A percentile compares a stretch with the other conserved stretches of the same genome.
Conservation (phyloP, 2,888 invertebrate genomes). For the Hyalella azteca region DNA sequence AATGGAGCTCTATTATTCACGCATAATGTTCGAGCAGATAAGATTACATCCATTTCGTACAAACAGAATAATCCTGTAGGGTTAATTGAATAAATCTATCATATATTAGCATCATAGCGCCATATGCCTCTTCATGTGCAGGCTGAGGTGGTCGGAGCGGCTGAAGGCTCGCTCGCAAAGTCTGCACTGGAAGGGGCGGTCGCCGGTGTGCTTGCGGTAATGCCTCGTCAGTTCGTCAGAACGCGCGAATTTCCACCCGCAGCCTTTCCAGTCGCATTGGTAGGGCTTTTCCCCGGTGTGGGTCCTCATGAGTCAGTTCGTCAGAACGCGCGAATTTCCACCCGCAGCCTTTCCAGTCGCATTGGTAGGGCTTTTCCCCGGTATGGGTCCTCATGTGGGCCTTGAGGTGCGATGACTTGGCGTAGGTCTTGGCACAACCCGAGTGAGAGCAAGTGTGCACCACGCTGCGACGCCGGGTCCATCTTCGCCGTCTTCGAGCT, state of each 20-base stretch:
- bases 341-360: slow-evolving; percentile 69
- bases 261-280: slow-evolving; percentile 69
- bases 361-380: slow-evolving; percentile 70
- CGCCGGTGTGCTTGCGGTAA: slow-evolving; percentile 67
- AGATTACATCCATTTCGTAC: too few species aligned
- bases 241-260: slow-evolving; percentile 70
- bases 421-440: slow-evolving; percentile 69
- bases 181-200: slow-evolving; percentile 70
- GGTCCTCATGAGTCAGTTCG: too few species aligned
- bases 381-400: slow-evolving; percentile 71
- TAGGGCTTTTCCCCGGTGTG: too few species aligned
- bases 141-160: slow-evolving; percentile 69
- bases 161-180: slow-evolving; percentile 72
- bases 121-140: slow-evolving; percentile 70
- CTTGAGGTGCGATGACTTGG: slow-evolving; percentile 72
- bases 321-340: slow-evolving; percentile 71
- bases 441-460: slow-evolving; percentile 65
- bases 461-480: slow-evolving; percentile 66
- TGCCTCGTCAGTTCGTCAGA: slow-evolving; percentile 70
- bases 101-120: slow-evolving; percentile 46
- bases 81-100: too few species aligned
- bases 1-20: too few species aligned
- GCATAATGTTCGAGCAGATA: too few species aligned
- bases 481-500: slow-evolving; percentile 64
- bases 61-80: too few species aligned